Conservation (phyloP, 1,140 invertebrate genomes). For the Spodoptera litura region DNA sequence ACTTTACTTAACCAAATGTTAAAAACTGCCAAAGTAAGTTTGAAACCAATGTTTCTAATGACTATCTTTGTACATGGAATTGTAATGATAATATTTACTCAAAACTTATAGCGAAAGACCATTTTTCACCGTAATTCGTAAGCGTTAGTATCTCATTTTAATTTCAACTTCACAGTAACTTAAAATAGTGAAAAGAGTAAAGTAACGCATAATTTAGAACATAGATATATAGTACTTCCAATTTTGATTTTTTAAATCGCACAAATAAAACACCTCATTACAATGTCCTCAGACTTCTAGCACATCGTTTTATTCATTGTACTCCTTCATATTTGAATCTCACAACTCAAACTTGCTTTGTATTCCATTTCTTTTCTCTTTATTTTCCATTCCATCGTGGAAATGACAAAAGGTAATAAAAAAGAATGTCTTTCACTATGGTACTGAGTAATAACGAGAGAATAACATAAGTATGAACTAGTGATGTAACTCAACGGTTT, state of each 20-base stretch:
- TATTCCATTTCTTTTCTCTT: background rate
- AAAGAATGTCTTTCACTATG: background rate
- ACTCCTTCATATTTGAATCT: background rate
- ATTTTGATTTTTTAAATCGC: background rate
- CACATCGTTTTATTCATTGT: too few relatives aligned
- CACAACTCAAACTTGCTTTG: background rate
- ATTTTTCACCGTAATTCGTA: too few relatives aligned
- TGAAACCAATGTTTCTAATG: background rate
- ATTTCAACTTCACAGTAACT: too few relatives aligned
- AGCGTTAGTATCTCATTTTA: too few relatives aligned
- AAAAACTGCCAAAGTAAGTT: too few relatives aligned
- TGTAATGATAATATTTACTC: too few relatives aligned
- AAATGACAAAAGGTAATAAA: constrained; percentile 14
- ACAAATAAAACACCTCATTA: background rate
- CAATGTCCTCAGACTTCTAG: too few relatives aligned
- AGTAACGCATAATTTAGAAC: too few relatives aligned
- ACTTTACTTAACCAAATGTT: too few relatives aligned
- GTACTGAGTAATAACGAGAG: background rate
- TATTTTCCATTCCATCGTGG: background rate
- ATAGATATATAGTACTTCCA: too few relatives aligned
- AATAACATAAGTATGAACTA: constrained; percentile 16
- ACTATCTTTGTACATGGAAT: background rate
- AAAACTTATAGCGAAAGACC: too few relatives aligned
- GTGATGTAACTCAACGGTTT: constrained; percentile 14
- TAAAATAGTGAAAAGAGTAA: background rate